phyloP scores from a whole-genome alignment of 2,113 vertebrate genomes.

The Lampris incognitus region DNA sequence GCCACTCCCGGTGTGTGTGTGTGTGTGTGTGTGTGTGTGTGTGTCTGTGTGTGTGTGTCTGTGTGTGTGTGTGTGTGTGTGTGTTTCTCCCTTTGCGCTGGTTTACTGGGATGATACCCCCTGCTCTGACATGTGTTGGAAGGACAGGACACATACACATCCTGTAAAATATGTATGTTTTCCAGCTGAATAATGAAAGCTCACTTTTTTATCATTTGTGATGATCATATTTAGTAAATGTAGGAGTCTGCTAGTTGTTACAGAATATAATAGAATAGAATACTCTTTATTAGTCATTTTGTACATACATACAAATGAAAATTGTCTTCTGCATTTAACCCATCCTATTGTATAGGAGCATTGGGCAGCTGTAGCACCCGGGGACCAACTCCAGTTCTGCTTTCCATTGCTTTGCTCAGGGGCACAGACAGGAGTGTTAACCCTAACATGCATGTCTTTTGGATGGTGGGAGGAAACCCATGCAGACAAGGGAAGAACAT shows the following conservation, averaged over 20 bases:
- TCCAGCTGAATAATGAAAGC: conserved; percentile 26
- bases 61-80: conserved; percentile 18
- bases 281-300: too few relatives aligned
- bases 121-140: conserved; percentile 21
- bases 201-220: conserved; percentile 11
- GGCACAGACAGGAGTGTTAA: too few relatives aligned
- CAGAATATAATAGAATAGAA: too few relatives aligned
- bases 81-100: conserved; percentile 45
- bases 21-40: conserved; percentile 1
- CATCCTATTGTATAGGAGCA: too few relatives aligned
- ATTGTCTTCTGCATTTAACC: too few relatives aligned
- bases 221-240: conserved; percentile 9
- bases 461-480: too few relatives aligned
- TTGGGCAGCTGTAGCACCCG: too few relatives aligned
- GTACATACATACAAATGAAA: too few relatives aligned
- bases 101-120: conserved; percentile 56
- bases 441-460: too few relatives aligned
- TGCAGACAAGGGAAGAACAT: too few relatives aligned
- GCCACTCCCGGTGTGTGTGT: conserved; percentile 46
- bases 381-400: too few relatives aligned
- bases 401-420: too few relatives aligned
- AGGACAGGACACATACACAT: conserved; percentile 40
- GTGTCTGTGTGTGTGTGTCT: conserved; percentile 18
- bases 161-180: conserved; percentile 23
- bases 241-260: background rate